phyloP scores from a whole-genome alignment of 2,113 vertebrate species.

The Origma solitaria region DNA sequence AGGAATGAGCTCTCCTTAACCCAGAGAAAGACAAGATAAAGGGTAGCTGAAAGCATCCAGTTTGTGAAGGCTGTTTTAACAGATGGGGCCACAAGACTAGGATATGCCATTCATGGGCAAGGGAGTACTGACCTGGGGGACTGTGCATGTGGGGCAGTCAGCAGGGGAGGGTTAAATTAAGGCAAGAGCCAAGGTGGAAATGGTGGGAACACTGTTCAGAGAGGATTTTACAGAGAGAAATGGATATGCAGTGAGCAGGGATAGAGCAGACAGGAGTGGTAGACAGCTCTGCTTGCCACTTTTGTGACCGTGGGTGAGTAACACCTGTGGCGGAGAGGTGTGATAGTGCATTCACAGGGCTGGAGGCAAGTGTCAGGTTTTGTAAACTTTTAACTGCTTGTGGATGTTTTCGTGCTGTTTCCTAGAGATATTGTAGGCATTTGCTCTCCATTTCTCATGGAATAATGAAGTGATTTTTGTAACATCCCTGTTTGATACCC shows the following conservation, averaged over 20 bases:
- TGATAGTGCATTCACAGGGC: rapidly evolving
- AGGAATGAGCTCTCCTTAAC: background rate
- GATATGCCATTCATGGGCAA: rapidly evolving
- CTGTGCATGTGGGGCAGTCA: background rate
- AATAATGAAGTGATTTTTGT: background rate
- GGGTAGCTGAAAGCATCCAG: background rate
- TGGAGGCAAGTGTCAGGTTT: background rate
- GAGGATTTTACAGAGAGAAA: background rate
- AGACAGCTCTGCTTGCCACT: background rate
- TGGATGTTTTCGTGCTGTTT: background rate
- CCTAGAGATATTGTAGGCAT: background rate
- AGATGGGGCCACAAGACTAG: too few relatives aligned
- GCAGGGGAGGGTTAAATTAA: background rate
- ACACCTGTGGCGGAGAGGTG: background rate
- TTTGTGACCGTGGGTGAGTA: rapidly evolving
- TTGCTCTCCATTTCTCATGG: background rate
- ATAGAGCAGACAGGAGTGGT: background rate
- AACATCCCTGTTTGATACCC: background rate
- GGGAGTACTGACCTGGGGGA: rapidly evolving
- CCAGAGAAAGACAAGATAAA: background rate
- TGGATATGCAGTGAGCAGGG: background rate
- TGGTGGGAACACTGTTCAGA: background rate
- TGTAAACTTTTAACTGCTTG: background rate
- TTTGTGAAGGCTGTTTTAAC: background rate
- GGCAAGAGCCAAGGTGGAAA: background rate